A percentile compares a stretch with the other conserved stretches of the same genome.
These are phyloP conservation scores for Papilio glaucus DNA, from an alignment of 1,140 invertebrate species.

Conservation along the genomic window DNA sequence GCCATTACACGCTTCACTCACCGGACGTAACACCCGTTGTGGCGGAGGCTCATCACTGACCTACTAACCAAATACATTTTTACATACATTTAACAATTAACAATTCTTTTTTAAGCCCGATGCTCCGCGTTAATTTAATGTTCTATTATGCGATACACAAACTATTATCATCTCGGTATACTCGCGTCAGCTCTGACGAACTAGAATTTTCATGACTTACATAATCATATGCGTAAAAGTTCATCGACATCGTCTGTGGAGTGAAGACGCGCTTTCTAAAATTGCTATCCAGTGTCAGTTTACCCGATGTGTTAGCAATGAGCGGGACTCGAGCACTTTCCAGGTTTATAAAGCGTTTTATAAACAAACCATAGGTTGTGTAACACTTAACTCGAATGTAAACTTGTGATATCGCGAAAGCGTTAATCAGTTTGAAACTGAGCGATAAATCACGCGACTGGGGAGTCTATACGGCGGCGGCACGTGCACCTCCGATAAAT, in stretches of 20 bases:
- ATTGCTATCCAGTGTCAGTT: conserved; percentile 77
- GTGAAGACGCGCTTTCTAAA: conserved; percentile 77
- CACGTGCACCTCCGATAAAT: background rate
- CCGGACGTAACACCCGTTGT: conserved; percentile 51
- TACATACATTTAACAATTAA: conserved; percentile 62
- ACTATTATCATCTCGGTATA: background rate
- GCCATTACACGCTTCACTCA: background rate
- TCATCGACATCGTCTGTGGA: conserved; percentile 65
- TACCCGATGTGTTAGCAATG: conserved; percentile 45
- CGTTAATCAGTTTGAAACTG: conserved; percentile 23
- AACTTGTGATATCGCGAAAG: conserved; percentile 28
- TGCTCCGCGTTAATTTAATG: conserved; percentile 1
- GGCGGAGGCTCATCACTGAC: conserved; percentile 60
- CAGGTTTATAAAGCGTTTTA: conserved; percentile 17
- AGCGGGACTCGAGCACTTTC: conserved; percentile 38
- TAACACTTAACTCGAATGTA: background rate
- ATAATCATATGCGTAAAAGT: conserved; percentile 41
- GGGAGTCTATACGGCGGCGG: background rate
- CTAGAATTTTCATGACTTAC: conserved; percentile 33
- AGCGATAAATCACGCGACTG: conserved; percentile 36
- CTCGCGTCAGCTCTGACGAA: background rate
- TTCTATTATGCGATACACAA: conserved; percentile 22
- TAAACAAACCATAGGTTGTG: conserved; percentile 25
- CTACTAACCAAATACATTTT: conserved; percentile 74
- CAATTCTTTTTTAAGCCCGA: conserved; percentile 36